These are phyloP conservation scores for Mylabris sibirica DNA, from an alignment of 2,888 invertebrate genomes.

Conservation along the genomic window DNA sequence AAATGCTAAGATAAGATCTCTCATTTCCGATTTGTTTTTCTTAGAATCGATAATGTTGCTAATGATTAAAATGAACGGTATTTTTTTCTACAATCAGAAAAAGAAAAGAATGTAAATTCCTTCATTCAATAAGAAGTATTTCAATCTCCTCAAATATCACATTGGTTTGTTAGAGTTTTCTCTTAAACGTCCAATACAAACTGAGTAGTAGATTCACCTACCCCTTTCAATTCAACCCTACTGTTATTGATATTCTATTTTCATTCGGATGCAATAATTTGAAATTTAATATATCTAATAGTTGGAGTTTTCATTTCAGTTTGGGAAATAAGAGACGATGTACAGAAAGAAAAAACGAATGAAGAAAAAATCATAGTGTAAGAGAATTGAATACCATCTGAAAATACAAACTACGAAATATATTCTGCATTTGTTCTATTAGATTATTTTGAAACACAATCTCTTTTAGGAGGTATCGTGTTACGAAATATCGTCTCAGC, in stretches of 20 bases:
- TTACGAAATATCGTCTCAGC: slow-evolving; percentile 35
- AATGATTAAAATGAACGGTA: neutral
- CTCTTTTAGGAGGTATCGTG: slow-evolving; percentile 41
- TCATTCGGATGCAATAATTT: neutral
- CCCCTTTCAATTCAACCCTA: neutral
- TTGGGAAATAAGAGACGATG: slow-evolving; percentile 5
- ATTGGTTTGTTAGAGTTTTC: neutral
- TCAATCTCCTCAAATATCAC: neutral
- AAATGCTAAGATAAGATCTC: neutral
- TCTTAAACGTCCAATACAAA: neutral
- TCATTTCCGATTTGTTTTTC: neutral
- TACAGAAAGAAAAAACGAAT: neutral
- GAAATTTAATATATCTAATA: slow-evolving; percentile 3
- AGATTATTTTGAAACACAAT: slow-evolving; percentile 40
- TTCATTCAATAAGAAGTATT: neutral
- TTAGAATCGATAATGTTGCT: neutral
- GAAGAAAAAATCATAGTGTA: neutral
- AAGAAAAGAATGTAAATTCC: neutral
- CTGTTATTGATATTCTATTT: neutral
- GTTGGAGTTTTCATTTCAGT: neutral
- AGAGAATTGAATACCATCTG: slow-evolving; percentile 28
- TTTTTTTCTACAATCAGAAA: too few species aligned
- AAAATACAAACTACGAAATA: slow-evolving; percentile 38
- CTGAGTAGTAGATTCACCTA: neutral
- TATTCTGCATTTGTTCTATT: slow-evolving; percentile 39